phyloP scores from a whole-genome alignment of 2,797 vertebrate genomes.

The Tiaroga cobitis region DNA sequence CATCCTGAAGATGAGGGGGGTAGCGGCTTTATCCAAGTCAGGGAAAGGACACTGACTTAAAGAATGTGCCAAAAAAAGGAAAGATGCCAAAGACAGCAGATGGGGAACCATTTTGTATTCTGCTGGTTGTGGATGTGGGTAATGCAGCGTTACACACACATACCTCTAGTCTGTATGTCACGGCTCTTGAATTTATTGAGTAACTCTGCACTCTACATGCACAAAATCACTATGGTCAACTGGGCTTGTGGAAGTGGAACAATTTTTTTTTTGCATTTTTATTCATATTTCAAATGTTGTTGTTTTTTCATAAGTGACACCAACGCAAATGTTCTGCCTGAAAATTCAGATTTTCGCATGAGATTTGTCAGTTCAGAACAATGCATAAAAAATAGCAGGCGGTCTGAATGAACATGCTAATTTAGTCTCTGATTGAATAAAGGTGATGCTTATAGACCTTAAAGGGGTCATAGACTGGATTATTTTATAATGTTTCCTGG shows the following conservation, averaged over 20 bases:
- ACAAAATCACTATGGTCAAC: background rate
- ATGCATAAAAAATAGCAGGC: background rate
- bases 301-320: background rate
- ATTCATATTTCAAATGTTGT: background rate
- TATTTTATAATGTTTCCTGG: too few species aligned
- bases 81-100: constrained; percentile 37
- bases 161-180: constrained; percentile 22
- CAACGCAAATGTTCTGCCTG: background rate
- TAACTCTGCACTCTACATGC: background rate
- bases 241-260: background rate
- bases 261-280: background rate
- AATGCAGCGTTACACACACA: constrained; percentile 9
- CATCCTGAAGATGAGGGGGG: constrained; percentile 38
- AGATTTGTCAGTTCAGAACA: background rate
- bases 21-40: constrained; percentile 1
- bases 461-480: too few species aligned
- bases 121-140: constrained; percentile 9
- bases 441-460: background rate
- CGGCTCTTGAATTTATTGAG: constrained; percentile 16
- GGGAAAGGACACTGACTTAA: background rate
- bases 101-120: constrained; percentile 41
- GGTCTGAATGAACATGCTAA: background rate
- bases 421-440: background rate
- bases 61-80: background rate
- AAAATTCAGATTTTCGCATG: background rate